Evolutionary conservation across 2,888 invertebrate species (phyloP), one percentile per base, ranked within the genome.

Genomic region (Nemotelus pantherinus): DNA sequence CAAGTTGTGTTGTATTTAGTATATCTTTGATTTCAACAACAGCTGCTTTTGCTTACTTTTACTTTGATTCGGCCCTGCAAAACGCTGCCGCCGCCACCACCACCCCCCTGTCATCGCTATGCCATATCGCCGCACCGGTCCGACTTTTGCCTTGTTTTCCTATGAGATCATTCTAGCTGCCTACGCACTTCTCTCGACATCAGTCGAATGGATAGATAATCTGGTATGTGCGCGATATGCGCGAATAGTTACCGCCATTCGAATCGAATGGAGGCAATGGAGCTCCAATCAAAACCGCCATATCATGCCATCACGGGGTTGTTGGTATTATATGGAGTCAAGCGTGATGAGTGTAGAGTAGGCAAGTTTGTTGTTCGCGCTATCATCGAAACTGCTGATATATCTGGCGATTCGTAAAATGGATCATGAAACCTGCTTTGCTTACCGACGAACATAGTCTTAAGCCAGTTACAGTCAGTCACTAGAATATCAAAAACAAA

Each of bases 91-190:
- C 47, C 41, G 67, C 41, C 41, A 7, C 57, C 57, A 57, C 10
- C 25, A 25, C 57, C 3, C 10, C n/a, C 5, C 57, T 10, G 57
- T 25, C 10, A 57, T n/a, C n/a, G 57, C 57, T 57, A n/a, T 9
- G 63, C 41, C 58, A 3, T 7, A 39, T 63, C 3, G 63, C 25
- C 25, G 63, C 25, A 25, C 25, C 25, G 63, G 4, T 63, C 63
- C 2, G 3, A 58, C 58, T 58, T 5, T 10, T 70, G 70, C 70
- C 70, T 53, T 70, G 70, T 63, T 74, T 74, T 74, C 43, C 63
- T 63, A 74, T 74, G 74, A 74, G 74, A 74, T 74, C 74, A 74
- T 74, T 74, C 74, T 74, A 55, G 6, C 63, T 63, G 74, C 74
- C 74, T 60, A 74, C 74, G 74, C 74, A 63, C 39, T 74, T 44